A percentile compares a stretch with the other conserved stretches of the same genome.
Conservation (phyloP, 2,888 invertebrate genomes). For the Hesperia comma region DNA sequence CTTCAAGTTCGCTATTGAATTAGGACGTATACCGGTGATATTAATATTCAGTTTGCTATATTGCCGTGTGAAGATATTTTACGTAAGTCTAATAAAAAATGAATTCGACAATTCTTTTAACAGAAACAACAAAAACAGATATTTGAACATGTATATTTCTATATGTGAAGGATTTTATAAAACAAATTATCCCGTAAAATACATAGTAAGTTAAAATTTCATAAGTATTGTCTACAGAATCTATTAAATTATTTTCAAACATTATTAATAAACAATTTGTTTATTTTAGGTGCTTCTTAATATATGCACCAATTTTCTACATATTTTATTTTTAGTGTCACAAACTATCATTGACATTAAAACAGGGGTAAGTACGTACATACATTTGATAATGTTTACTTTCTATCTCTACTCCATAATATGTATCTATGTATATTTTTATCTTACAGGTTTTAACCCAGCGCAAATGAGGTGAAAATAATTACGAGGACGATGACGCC, state of each 20-base stretch:
- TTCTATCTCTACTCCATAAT: too few species aligned
- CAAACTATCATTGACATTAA: too few species aligned
- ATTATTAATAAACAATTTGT: background rate
- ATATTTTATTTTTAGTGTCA: background rate
- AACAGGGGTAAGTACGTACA: too few species aligned
- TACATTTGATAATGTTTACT: too few species aligned
- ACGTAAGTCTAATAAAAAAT: background rate
- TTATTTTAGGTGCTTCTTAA: background rate
- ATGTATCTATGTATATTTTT: too few species aligned
- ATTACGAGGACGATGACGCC: too few species aligned
- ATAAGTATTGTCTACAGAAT: too few species aligned
- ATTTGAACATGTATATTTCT: background rate
- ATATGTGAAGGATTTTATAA: background rate
- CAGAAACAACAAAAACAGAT: background rate
- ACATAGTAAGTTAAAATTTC: background rate
- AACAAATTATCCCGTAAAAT: slow-evolving; percentile 1
- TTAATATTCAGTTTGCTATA: background rate
- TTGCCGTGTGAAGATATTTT: slow-evolving; percentile 7
- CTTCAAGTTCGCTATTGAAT: background rate
- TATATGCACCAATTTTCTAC: background rate
- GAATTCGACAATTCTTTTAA: background rate
- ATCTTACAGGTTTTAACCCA: too few species aligned
- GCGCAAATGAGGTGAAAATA: too few species aligned
- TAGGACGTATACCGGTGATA: background rate
- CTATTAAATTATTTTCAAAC: too few species aligned